phyloP scores from a whole-genome alignment of 92 coral and sea anemone genomes.

The Actinernus sp. region DNA sequence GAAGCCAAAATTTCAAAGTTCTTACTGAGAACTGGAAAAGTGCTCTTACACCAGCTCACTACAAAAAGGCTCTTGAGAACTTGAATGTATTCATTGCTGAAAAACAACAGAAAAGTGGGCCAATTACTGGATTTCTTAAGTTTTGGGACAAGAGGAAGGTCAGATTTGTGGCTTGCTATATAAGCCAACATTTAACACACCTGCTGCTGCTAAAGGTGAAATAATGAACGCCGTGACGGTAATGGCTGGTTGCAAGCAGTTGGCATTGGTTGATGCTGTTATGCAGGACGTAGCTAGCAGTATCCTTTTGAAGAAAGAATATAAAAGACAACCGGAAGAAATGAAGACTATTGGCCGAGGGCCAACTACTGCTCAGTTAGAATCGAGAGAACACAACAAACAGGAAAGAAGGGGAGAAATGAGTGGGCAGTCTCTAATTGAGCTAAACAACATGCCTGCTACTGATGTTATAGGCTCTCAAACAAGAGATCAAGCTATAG shows the following conservation, averaged over 20 bases:
- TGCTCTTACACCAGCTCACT: constrained; percentile 10
- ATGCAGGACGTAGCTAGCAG: constrained; percentile 4
- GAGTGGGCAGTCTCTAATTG: background rate
- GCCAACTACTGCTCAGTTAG: constrained; percentile 6
- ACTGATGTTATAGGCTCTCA: background rate
- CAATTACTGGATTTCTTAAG: constrained; percentile 11
- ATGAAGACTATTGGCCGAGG: constrained; percentile 9
- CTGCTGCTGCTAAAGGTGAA: constrained; percentile 10
- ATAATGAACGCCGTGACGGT: constrained; percentile 5
- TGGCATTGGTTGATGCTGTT: constrained; percentile 7
- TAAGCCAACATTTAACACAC: constrained; percentile 4
- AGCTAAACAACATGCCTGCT: background rate
- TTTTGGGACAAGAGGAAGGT: constrained; percentile 15
- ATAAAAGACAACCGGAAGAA: background rate
- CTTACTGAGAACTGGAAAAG: constrained; percentile 10
- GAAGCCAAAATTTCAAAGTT: constrained; percentile 1
- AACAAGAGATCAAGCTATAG: constrained; percentile 2
- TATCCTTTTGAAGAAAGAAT: background rate
- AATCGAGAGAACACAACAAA: background rate
- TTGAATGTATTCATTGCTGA: background rate
- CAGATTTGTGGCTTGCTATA: background rate
- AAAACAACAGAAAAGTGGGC: constrained; percentile 4
- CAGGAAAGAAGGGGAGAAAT: constrained; percentile 5
- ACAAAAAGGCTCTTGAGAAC: constrained; percentile 3
- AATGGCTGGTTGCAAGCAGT: constrained; percentile 1